Percentiles rank a stretch among this genome's conserved stretches.
Conservation (phyloP, 2,888 invertebrate species). For the Cepaea hortensis region DNA sequence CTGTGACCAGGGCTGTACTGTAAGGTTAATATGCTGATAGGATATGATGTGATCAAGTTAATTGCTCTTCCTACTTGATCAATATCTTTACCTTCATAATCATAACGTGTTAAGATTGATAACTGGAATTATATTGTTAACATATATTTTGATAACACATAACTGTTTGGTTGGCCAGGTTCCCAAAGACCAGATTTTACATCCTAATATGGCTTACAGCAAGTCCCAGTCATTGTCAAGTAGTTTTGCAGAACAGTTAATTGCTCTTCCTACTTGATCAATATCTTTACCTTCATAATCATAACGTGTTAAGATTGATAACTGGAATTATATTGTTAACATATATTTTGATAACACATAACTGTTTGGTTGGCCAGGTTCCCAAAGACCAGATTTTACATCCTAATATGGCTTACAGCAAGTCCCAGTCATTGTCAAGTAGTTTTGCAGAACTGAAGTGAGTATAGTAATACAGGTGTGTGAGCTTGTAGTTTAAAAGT, state of each 20-base stretch:
- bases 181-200: slow-evolving; percentile 59
- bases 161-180: slow-evolving; percentile 49
- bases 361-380: slow-evolving; percentile 49
- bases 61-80: too few relatives aligned
- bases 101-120: not conserved
- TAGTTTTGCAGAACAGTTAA: slow-evolving; percentile 56
- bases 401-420: slow-evolving; percentile 39
- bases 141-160: not conserved
- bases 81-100: not conserved
- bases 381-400: slow-evolving; percentile 59
- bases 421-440: slow-evolving; percentile 48
- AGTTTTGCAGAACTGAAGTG: slow-evolving; percentile 56
- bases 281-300: not conserved
- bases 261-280: too few relatives aligned
- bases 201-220: slow-evolving; percentile 34
- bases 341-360: not conserved
- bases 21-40: too few relatives aligned
- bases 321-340: not conserved
- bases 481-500: too few relatives aligned
- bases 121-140: not conserved
- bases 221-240: slow-evolving; percentile 50
- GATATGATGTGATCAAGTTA: too few relatives aligned
- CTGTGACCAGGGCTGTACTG: too few relatives aligned
- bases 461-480: slow-evolving; percentile 18
- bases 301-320: not conserved